These are phyloP conservation scores for Prinia subflava DNA, from an alignment of 2,113 vertebrate genomes.

Conservation along the genomic window DNA sequence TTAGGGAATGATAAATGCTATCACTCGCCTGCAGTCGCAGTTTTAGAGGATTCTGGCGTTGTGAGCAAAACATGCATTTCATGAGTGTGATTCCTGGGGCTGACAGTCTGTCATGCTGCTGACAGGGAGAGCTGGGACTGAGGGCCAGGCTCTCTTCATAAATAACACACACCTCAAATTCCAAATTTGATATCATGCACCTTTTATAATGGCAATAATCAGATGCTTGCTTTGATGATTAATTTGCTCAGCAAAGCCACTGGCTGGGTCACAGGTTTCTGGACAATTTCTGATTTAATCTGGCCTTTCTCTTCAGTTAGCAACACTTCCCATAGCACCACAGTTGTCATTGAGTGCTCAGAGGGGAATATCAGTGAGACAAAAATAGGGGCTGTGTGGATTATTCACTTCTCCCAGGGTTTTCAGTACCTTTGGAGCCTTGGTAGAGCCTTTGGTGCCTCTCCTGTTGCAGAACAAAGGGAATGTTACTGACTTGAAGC, in stretches of 20 bases:
- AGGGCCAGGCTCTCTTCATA: constrained; percentile 8
- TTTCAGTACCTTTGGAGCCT: background rate
- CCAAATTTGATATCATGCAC: background rate
- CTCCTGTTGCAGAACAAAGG: background rate
- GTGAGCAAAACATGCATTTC: constrained; percentile 17
- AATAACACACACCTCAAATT: constrained; percentile 18
- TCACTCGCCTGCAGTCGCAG: background rate
- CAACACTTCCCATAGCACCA: background rate
- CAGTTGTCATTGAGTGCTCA: background rate
- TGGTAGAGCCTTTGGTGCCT: background rate
- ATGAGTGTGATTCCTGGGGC: background rate
- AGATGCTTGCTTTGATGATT: background rate
- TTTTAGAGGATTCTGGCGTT: constrained; percentile 30
- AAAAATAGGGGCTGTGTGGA: background rate
- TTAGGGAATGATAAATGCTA: background rate
- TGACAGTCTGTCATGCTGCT: constrained; percentile 6
- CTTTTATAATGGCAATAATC: background rate
- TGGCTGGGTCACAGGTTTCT: background rate
- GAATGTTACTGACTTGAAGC: background rate
- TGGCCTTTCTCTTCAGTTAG: background rate
- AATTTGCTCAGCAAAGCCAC: background rate
- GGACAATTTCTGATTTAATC: background rate
- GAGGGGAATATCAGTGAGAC: background rate
- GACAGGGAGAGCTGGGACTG: background rate
- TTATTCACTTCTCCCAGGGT: background rate